Evolutionary conservation across 2,113 vertebrate genomes (phyloP).

Genomic region (Mola mola): DNA sequence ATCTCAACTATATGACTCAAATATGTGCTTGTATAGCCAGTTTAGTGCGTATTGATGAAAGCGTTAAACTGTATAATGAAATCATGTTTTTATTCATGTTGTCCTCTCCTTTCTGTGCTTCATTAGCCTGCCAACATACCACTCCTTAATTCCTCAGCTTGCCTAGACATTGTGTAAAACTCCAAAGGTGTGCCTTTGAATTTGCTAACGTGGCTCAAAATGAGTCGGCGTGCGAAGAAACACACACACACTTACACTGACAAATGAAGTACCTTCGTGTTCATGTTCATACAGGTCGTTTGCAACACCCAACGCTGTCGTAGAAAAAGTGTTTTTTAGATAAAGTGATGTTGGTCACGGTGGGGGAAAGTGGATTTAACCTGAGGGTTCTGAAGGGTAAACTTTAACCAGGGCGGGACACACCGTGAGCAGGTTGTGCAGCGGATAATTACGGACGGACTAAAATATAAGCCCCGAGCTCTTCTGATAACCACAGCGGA

Average conservation of each 20-base stretch:
- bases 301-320: not conserved
- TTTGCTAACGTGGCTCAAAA: conserved; percentile 61
- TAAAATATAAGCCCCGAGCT: too few species aligned
- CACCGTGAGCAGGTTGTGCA: too few species aligned
- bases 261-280: conserved; percentile 65
- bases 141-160: conserved; percentile 80
- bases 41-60: not conserved
- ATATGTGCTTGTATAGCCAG: too few species aligned
- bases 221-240: conserved; percentile 47
- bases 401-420: too few species aligned
- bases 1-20: too few species aligned
- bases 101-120: conserved; percentile 27
- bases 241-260: conserved; percentile 24
- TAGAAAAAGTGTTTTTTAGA: conserved; percentile 26
- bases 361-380: too few species aligned
- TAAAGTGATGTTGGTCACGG: conserved; percentile 43
- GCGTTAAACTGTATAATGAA: not conserved
- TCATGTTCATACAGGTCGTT: conserved; percentile 71
- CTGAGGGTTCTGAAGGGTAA: too few species aligned
- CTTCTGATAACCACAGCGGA: too few species aligned
- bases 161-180: conserved; percentile 67
- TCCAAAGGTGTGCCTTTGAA: conserved; percentile 76
- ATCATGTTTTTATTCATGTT: not conserved
- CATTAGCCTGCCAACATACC: conserved; percentile 47
- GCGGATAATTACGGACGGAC: too few species aligned